Base-by-base conservation (phyloP, 2,888 invertebrate species). In the Onchidella celtica region DNA sequence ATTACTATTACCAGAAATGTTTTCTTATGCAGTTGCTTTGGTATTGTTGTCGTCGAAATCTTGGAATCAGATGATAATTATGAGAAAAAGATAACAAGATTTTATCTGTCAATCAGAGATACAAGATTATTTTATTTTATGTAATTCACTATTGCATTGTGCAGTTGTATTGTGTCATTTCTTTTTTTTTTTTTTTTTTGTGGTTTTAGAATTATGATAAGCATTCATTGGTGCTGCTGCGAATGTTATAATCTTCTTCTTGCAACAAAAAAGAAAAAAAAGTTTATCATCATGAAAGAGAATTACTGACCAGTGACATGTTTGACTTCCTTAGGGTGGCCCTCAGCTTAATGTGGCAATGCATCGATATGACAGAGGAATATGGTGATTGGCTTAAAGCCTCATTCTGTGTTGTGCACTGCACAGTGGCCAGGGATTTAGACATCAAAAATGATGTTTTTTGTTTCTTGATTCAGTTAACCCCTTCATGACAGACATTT, bases 71-170 rank as follows among this genome's bases (percentile, higher is more conserved):
- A 34, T 40, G 27, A 40, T 69, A 36, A 27, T 27, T 27, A 40
- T 40, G 14, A 47, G 24, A 40, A 4, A 69, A 36, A 21, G 1
- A 47, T 47, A 47, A n/a, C 9, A n/a, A 59, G 17, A 59, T 59
- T n/a, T 69, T 3, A 36, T 17, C 38, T 69, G 27, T 27, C 69
- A 69, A 55, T 55, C 72, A 57, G 32, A 57, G 55, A 55, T 29
- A 47, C 9, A 27, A 34, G 36, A 72, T 72, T 34, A 9, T 57
- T 57, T 57, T 70, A 32, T 29, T 14, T 6, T 72, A 21, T 72
- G 6, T 55, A n/a, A 57, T 32, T 57, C 36, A 9, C 21, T 57
- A 47, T 70, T 29, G 27, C 55, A 6, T 57, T 2, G 21, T 72
- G 21, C 34, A n/a, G 34, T 3, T 57, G 55, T 72, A 57, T 21